Percentiles rank a stretch among this genome's conserved stretches.
phyloP scores from a whole-genome alignment of 2,113 vertebrate genomes.

The Craseonycteris thonglongyai region DNA sequence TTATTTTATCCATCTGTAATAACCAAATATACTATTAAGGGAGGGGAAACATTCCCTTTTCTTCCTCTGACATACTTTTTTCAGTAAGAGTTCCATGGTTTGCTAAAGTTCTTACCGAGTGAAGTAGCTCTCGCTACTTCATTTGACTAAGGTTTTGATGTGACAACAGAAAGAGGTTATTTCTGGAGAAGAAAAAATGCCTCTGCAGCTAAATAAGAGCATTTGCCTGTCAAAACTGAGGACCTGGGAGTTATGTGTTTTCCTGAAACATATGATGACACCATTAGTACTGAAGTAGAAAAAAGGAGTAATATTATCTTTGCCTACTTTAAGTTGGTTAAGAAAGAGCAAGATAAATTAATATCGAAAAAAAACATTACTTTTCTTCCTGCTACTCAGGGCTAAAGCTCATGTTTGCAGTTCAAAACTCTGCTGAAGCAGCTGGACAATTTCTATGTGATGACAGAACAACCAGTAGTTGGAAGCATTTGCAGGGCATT shows the following conservation, averaged over 20 bases:
- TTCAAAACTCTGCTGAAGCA: neutral
- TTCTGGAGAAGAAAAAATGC: neutral
- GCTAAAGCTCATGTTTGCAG: neutral
- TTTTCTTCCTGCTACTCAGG: neutral
- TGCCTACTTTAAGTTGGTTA: neutral
- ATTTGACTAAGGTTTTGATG: neutral
- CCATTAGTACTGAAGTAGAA: neutral
- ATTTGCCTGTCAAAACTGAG: neutral
- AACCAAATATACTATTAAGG: neutral
- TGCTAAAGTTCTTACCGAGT: neutral
- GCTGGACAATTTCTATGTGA: neutral
- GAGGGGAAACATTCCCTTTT: neutral
- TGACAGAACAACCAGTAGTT: neutral
- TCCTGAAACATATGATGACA: neutral
- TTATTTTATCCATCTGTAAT: neutral
- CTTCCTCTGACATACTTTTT: neutral
- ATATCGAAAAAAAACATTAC: neutral
- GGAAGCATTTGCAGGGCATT: neutral
- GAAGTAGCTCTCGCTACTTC: neutral
- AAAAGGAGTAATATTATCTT: neutral
- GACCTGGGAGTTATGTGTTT: neutral
- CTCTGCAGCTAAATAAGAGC: neutral
- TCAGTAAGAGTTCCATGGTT: neutral
- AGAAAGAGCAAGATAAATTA: neutral
- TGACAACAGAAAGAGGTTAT: neutral